Conservation (phyloP, 2,888 invertebrate genomes). For the Morpho helenor region DNA sequence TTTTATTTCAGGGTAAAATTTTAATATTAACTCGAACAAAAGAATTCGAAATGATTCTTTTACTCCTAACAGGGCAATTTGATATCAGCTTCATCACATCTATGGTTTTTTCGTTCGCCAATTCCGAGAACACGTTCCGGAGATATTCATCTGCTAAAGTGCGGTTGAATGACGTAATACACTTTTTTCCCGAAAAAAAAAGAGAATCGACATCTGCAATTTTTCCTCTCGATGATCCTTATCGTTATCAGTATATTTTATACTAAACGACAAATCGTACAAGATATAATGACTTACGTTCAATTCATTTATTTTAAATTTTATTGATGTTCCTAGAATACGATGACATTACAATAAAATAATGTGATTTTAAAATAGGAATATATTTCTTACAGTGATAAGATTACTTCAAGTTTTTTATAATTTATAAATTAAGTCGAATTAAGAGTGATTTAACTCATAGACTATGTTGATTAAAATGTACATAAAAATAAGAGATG, state of each 20-base stretch:
- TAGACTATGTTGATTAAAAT: too few relatives aligned
- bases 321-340: too few relatives aligned
- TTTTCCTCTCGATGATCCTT: conserved; percentile 14
- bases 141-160: conserved; percentile 16
- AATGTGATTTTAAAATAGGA: too few relatives aligned
- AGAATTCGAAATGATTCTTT: conserved; percentile 3
- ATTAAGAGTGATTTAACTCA: too few relatives aligned
- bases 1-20: too few relatives aligned
- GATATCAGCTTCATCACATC: conserved; percentile 10
- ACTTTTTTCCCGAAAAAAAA: conserved; percentile 14
- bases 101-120: conserved; percentile 7
- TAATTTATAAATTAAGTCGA: too few relatives aligned
- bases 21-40: not conserved
- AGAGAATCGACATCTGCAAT: conserved; percentile 11
- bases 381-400: too few relatives aligned
- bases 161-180: conserved; percentile 15
- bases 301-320: too few relatives aligned
- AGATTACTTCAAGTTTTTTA: too few relatives aligned
- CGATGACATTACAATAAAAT: too few relatives aligned
- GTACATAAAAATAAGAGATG: too few relatives aligned
- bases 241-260: conserved; percentile 9
- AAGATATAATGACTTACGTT: too few relatives aligned
- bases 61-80: conserved; percentile 7
- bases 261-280: conserved; percentile 5
- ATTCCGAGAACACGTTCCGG: conserved; percentile 10